Evolutionary conservation across 2,113 vertebrate species (phyloP), one percentile per base, ranked within the genome.

Genomic region (Heterocephalus glaber): DNA sequence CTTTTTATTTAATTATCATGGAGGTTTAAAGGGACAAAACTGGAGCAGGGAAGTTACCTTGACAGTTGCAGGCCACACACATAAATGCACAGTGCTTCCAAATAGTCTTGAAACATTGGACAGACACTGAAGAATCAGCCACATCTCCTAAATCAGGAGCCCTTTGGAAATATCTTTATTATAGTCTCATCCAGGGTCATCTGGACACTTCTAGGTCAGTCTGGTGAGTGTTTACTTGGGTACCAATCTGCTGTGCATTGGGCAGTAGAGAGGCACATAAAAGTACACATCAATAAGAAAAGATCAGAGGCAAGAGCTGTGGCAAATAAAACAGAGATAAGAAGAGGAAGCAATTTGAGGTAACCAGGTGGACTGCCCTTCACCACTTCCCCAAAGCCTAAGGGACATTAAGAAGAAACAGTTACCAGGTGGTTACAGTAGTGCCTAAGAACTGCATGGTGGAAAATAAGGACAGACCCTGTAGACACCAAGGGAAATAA

Each of bases 21-120:
- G 63, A 97, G 65, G 88, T 97, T 98, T 98, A 98, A 98, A 98
- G 94, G 96, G 86, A 96, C 68, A 93, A 97, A 96, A 70, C 49
- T 92, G 77, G 60, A 90, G 97, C 84, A 74, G 49, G 19, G 76
- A 54, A 65, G 47, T 82, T 97, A 96, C 90, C 54, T 92, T 56
- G 85, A 77, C 47, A 87, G 79, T 86, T 95, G 66, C 33, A 91
- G 96, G 72, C 38, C 95, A 93, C 74, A 38, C 60, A 93, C 80
- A 94, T 89, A 98, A 96, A 90, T 95, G 89, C 63, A 92, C 13
- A 86, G 12, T 0, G 58, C 81, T 82, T 90, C 0, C 61, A 94
- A 80, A 86, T 47, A 90, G 16, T 47, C 17, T 90, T 72, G 28
- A 54, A 89, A 19, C 14, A 61, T 3, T 2, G 30, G 77, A 41